These are phyloP conservation scores for Blomia tropicalis DNA, from an alignment of 2,888 invertebrate species.

Conservation along the genomic window DNA sequence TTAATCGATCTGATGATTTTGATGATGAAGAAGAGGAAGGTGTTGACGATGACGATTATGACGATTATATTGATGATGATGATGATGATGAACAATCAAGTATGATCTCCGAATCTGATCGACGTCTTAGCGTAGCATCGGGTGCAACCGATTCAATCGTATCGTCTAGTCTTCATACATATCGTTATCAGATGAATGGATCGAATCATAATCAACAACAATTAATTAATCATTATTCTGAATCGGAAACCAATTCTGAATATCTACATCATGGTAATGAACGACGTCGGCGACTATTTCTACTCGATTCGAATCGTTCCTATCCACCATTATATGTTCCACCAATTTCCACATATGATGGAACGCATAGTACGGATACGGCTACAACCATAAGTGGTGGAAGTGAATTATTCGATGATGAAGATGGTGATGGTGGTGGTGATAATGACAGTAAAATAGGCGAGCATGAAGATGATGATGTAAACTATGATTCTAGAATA, in stretches of 20 bases:
- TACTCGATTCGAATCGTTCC: constrained; percentile 4
- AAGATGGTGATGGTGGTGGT: background rate
- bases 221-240: background rate
- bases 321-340: constrained; percentile 12
- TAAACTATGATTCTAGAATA: background rate
- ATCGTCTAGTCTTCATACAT: constrained; percentile 9
- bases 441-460: background rate
- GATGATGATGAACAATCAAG: background rate
- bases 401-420: background rate
- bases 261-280: background rate
- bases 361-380: background rate
- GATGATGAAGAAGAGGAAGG: background rate
- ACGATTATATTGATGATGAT: background rate
- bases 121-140: background rate
- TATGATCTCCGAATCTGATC: background rate
- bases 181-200: background rate
- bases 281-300: background rate
- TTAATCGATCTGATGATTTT: constrained; percentile 17
- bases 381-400: background rate
- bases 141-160: constrained; percentile 14
- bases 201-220: background rate
- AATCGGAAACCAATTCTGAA: background rate
- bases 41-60: too few relatives aligned
- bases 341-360: background rate
- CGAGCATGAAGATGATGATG: too few relatives aligned